Conservation (phyloP, 2,888 invertebrate species). For the Candidula unifasciata region DNA sequence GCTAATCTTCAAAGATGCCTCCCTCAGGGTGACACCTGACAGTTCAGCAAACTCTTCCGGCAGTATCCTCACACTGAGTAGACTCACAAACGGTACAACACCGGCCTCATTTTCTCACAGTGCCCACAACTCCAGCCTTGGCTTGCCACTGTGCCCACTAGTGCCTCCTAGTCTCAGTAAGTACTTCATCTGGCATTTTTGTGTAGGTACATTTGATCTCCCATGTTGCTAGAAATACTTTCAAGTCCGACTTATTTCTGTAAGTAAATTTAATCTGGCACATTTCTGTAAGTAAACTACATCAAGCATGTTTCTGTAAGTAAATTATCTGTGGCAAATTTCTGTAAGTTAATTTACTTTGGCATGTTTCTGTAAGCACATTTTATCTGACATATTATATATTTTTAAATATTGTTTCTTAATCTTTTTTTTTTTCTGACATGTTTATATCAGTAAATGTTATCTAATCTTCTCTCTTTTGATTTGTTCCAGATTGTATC, state of each 20-base stretch:
- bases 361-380: background rate
- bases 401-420: too few relatives aligned
- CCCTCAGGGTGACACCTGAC: background rate
- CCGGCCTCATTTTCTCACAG: background rate
- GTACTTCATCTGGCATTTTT: background rate
- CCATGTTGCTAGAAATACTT: too few relatives aligned
- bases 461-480: too few relatives aligned
- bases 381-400: too few relatives aligned
- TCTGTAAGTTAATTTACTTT: background rate
- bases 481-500: too few relatives aligned
- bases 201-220: background rate
- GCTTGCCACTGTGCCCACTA: slow-evolving; percentile 44
- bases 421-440: too few relatives aligned
- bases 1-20: background rate
- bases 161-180: slow-evolving; percentile 49
- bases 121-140: background rate
- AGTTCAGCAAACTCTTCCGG: background rate
- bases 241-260: too few relatives aligned
- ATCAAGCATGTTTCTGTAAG: too few relatives aligned
- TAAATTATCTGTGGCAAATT: too few relatives aligned
- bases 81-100: background rate
- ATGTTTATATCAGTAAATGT: too few relatives aligned
- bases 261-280: too few relatives aligned
- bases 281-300: too few relatives aligned
- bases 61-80: background rate